These are phyloP conservation scores for Phrynosoma blainvillii DNA, from an alignment of 2,113 vertebrate genomes.

Conservation along the genomic window DNA sequence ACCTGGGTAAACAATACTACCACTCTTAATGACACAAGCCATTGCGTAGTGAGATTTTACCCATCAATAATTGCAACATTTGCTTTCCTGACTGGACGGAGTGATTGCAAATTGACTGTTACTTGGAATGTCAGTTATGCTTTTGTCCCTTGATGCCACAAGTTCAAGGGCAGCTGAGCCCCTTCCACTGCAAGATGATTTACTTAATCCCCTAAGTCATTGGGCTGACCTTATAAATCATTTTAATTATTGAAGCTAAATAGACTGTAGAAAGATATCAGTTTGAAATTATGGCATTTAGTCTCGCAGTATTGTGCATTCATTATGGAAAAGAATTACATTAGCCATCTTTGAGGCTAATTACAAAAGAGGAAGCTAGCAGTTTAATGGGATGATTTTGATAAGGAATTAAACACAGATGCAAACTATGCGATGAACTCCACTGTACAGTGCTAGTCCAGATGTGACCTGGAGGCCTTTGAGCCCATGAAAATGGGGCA, in stretches of 20 bases:
- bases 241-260: constrained; percentile 71
- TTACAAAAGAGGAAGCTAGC: constrained; percentile 67
- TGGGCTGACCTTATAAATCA: constrained; percentile 65
- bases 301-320: constrained; percentile 58
- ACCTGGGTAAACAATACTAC: background rate
- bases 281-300: constrained; percentile 65
- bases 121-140: background rate
- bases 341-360: constrained; percentile 68
- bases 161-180: constrained; percentile 43
- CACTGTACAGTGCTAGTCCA: constrained; percentile 51
- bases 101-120: background rate
- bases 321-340: constrained; percentile 62
- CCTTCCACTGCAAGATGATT: constrained; percentile 42
- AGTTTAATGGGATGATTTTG: constrained; percentile 67
- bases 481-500: constrained; percentile 37
- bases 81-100: background rate
- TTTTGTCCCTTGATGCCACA: constrained; percentile 10
- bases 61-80: background rate
- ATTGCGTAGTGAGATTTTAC: fast-evolving
- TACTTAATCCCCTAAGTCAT: constrained; percentile 65
- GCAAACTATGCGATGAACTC: constrained; percentile 11
- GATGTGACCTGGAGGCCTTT: constrained; percentile 40
- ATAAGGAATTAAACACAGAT: constrained; percentile 39
- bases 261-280: constrained; percentile 68
- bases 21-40: background rate